A percentile compares a stretch with the other conserved stretches of the same genome.
Evolutionary conservation across 2,797 vertebrate genomes (phyloP).

Genomic region (Stomatorhinus walkeri): DNA sequence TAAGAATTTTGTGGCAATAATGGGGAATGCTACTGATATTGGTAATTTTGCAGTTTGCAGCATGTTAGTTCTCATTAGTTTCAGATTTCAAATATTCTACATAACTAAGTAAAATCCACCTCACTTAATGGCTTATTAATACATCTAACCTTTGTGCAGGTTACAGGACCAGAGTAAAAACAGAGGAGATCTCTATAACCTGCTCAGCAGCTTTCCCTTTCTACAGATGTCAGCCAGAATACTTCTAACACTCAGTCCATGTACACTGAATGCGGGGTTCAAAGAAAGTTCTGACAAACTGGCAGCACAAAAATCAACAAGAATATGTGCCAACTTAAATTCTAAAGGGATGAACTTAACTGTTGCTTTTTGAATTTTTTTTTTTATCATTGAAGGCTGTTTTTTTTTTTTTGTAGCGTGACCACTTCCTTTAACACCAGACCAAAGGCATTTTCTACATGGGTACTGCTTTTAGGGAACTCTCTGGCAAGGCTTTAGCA

Average conservation of each 20-base stretch:
- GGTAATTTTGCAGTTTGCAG: neutral
- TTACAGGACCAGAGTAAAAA: neutral
- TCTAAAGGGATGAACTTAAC: neutral
- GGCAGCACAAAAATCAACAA: neutral
- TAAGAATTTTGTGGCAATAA: neutral
- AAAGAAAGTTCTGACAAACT: no score
- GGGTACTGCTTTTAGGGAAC: no score
- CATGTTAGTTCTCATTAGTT: neutral
- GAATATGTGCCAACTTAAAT: no score
- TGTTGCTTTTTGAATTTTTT: neutral
- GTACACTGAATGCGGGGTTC: no score
- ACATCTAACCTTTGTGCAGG: neutral
- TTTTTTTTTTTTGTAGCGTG: neutral
- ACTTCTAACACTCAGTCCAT: no score
- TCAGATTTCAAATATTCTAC: neutral
- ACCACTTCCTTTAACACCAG: neutral
- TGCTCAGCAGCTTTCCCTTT: no score
- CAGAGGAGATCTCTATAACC: no score
- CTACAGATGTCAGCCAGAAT: no score
- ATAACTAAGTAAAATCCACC: neutral
- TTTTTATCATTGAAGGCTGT: neutral
- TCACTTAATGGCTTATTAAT: neutral
- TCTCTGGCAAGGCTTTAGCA: neutral
- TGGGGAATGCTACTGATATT: neutral
- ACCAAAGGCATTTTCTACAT: neutral